phyloP scores from a whole-genome alignment of 2,797 vertebrate genomes.

The Thalassophryne amazonica region DNA sequence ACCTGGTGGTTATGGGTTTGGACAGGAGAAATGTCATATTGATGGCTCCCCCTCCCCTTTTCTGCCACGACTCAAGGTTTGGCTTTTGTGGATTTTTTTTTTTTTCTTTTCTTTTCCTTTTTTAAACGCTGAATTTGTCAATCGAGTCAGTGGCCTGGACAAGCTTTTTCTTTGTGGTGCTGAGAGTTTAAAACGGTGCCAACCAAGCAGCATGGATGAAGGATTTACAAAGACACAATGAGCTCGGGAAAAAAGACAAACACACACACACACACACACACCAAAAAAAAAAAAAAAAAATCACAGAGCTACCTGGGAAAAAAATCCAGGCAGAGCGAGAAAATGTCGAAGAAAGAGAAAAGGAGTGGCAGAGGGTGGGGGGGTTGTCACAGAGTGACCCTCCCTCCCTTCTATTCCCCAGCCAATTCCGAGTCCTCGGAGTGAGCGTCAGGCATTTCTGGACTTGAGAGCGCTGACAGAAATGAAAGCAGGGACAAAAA shows the following conservation, averaged over 20 bases:
- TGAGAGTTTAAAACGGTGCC: constrained; percentile 76
- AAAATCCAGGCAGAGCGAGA: constrained; percentile 72
- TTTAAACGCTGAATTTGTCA: constrained; percentile 74
- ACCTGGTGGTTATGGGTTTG: constrained; percentile 61
- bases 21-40: constrained; percentile 66
- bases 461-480: constrained; percentile 76
- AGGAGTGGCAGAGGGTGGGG: background rate
- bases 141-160: constrained; percentile 80
- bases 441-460: constrained; percentile 87
- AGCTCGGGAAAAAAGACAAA: constrained; percentile 31
- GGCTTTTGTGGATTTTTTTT: constrained; percentile 74
- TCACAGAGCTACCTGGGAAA: constrained; percentile 73
- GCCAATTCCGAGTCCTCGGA: constrained; percentile 77
- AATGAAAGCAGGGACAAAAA: constrained; percentile 48
- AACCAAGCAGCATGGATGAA: constrained; percentile 72
- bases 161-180: constrained; percentile 72
- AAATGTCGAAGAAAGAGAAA: constrained; percentile 77
- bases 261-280: no score
- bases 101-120: no score
- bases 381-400: constrained; percentile 71
- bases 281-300: constrained; percentile 25
- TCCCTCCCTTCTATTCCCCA: constrained; percentile 65
- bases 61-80: constrained; percentile 45
- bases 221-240: constrained; percentile 74
- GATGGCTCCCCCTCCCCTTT: constrained; percentile 40